These are phyloP conservation scores for Austrolebias charrua DNA, from an alignment of 2,797 vertebrate species.

Conservation along the genomic window DNA sequence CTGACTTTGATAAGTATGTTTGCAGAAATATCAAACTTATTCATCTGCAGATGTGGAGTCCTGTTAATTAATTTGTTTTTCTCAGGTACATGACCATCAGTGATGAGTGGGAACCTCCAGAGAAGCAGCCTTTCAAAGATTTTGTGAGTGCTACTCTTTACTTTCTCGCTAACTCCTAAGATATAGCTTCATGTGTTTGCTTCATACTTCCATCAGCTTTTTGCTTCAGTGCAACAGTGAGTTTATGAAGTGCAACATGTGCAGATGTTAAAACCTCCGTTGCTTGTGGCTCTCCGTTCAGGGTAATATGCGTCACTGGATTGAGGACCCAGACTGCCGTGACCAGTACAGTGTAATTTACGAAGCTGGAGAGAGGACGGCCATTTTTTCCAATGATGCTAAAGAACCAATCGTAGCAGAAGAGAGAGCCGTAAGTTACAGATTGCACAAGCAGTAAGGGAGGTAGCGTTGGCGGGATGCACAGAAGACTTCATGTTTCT, in stretches of 20 bases:
- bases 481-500: constrained; percentile 2
- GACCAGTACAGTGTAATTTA: constrained; percentile 99
- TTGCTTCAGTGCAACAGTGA: not conserved
- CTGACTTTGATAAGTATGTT: constrained; percentile 95
- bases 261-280: not conserved
- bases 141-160: constrained; percentile 82
- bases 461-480: not conserved
- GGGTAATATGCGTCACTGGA: constrained; percentile 97
- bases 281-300: constrained; percentile 51
- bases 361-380: constrained; percentile 94
- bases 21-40: not conserved
- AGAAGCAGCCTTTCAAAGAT: constrained; percentile 98
- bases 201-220: not conserved
- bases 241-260: not conserved
- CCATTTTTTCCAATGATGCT: constrained; percentile 94
- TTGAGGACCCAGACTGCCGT: constrained; percentile 95
- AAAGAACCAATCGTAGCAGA: constrained; percentile 92
- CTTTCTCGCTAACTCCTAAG: not conserved
- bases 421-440: constrained; percentile 89
- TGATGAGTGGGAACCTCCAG: constrained; percentile 96
- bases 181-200: not conserved
- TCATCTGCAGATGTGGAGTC: not conserved
- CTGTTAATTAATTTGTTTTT: constrained; percentile 1
- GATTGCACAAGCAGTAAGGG: not conserved
- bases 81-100: constrained; percentile 95